Percentiles rank a stretch among this genome's conserved stretches.
Conservation (phyloP, 1,140 invertebrate genomes). For the Drosophila rhopaloa region DNA sequence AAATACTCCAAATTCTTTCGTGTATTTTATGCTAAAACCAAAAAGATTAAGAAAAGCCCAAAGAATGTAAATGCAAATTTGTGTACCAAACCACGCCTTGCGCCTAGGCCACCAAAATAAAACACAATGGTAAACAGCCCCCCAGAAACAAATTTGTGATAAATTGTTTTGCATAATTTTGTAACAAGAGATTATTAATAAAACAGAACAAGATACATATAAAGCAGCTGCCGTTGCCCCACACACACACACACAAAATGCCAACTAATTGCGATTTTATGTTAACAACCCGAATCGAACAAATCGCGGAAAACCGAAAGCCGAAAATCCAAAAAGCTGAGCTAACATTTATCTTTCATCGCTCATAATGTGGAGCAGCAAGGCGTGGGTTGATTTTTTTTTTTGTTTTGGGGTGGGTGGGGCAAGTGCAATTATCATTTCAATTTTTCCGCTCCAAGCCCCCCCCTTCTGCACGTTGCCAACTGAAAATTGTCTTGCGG, state of each 20-base stretch:
- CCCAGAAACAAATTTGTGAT: constrained; percentile 41
- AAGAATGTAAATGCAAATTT: constrained; percentile 29
- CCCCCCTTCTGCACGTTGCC: background rate
- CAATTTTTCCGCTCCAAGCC: constrained; percentile 5
- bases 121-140: constrained; percentile 21
- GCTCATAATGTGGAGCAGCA: constrained; percentile 57
- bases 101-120: constrained; percentile 9
- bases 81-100: constrained; percentile 5
- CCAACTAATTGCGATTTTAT: constrained; percentile 68
- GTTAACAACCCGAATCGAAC: constrained; percentile 69
- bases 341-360: constrained; percentile 63
- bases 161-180: constrained; percentile 69
- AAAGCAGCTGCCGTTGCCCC: constrained; percentile 26
- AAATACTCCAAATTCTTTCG: no score
- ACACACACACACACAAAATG: constrained; percentile 52
- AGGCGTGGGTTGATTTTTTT: constrained; percentile 27
- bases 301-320: constrained; percentile 49
- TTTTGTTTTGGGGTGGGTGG: constrained; percentile 15
- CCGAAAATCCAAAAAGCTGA: constrained; percentile 32
- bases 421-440: constrained; percentile 57
- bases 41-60: background rate
- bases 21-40: background rate
- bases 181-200: constrained; percentile 54
- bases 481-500: constrained; percentile 33
- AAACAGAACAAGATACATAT: constrained; percentile 3